A percentile compares a stretch with the other conserved stretches of the same genome.
phyloP scores from a whole-genome alignment of 2,797 vertebrate species.

The Sarcophilus harrisii region DNA sequence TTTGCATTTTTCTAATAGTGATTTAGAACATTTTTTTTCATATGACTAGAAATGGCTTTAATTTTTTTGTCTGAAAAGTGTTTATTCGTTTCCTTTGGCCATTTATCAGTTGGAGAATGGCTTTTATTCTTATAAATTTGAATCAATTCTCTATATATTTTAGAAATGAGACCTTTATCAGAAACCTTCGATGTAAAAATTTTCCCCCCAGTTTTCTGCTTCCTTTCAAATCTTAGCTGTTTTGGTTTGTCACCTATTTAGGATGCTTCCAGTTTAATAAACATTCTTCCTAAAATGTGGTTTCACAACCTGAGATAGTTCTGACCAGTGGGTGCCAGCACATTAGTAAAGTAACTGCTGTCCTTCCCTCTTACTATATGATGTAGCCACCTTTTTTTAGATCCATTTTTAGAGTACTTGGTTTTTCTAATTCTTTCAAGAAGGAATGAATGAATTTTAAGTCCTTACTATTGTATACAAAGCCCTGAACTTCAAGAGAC shows the following conservation, averaged over 20 bases:
- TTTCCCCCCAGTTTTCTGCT: no score
- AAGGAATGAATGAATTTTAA: not conserved
- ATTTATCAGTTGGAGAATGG: no score
- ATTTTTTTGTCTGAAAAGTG: no score
- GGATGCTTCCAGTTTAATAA: not conserved
- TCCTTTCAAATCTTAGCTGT: no score
- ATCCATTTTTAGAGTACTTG: not conserved
- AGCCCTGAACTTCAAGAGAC: not conserved
- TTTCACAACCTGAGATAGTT: not conserved
- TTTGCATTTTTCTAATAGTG: no score
- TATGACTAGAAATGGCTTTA: no score
- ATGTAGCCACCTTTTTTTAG: not conserved
- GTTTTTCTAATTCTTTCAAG: not conserved
- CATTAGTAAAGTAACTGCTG: not conserved
- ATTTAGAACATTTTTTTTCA: no score
- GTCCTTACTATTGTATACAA: not conserved
- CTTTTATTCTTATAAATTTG: no score
- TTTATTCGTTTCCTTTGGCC: no score
- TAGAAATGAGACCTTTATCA: no score
- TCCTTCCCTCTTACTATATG: not conserved
- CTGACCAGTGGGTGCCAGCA: not conserved
- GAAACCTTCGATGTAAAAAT: no score
- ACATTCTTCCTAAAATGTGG: not conserved
- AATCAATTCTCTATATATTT: no score
- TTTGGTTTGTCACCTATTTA: not conserved